Evolutionary conservation across 1,140 invertebrate genomes (phyloP).

Genomic region (Eciton burchellii): DNA sequence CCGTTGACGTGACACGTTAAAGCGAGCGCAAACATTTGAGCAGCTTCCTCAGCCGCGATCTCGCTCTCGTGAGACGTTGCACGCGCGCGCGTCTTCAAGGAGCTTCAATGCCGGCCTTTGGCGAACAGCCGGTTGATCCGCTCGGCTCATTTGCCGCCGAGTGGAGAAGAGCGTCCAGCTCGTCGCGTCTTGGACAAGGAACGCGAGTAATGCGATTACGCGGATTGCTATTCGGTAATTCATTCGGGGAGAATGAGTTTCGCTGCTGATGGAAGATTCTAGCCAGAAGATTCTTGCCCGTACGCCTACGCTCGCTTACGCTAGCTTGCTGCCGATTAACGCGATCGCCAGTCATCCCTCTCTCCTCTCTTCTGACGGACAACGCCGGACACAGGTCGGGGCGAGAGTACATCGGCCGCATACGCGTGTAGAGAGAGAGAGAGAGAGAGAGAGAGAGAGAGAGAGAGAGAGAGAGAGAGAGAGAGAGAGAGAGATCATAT

Average conservation of each 20-base stretch:
- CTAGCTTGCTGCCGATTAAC: too few species aligned
- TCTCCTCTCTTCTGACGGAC: too few species aligned
- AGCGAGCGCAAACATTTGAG: conserved; percentile 70
- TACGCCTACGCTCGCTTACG: too few species aligned
- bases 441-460: conserved; percentile 71
- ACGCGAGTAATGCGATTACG: too few species aligned
- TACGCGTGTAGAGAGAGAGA: conserved; percentile 62
- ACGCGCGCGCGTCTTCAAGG: conserved; percentile 30
- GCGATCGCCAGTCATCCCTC: too few species aligned
- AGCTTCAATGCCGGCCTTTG: conserved; percentile 51
- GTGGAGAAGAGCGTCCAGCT: too few species aligned
- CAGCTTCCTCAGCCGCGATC: conserved; percentile 63
- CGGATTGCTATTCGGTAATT: too few species aligned
- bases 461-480: conserved; percentile 71
- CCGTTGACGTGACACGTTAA: conserved; percentile 49
- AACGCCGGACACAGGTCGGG: neutral
- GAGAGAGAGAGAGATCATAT: conserved; percentile 75
- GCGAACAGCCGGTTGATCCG: conserved; percentile 51
- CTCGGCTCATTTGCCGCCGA: conserved; percentile 56
- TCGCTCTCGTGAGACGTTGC: conserved; percentile 37
- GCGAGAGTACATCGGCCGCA: too few species aligned
- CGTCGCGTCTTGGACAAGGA: too few species aligned
- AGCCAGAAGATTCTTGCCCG: too few species aligned
- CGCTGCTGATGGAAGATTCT: too few species aligned
- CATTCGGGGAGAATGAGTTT: too few species aligned